Percentiles rank a stretch among this genome's conserved stretches.
These are phyloP conservation scores for Scartelaos histophorus DNA, from an alignment of 2,113 vertebrate species.

Conservation along the genomic window DNA sequence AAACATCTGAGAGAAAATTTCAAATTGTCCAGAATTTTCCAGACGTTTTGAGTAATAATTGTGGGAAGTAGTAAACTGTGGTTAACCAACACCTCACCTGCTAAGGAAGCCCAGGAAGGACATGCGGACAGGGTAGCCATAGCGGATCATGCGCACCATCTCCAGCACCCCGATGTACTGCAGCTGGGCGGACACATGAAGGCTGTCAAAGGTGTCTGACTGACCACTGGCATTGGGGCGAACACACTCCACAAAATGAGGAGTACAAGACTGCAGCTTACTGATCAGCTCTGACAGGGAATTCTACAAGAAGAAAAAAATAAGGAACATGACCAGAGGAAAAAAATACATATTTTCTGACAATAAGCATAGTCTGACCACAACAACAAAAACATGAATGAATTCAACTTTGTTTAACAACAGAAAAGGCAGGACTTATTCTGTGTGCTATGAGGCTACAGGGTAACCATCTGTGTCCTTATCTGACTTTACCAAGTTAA, in stretches of 20 bases:
- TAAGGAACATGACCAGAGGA: neutral
- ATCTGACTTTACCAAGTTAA: no score
- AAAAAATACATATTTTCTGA: neutral
- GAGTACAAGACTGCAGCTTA: constrained; percentile 83
- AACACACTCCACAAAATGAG: constrained; percentile 90
- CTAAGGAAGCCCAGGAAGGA: constrained; percentile 86
- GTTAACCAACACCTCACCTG: constrained; percentile 76
- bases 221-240: constrained; percentile 83
- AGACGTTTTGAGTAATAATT: neutral
- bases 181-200: constrained; percentile 90
- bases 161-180: constrained; percentile 91
- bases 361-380: no score
- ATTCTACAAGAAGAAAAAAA: constrained; percentile 72
- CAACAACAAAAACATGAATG: no score
- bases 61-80: neutral
- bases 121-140: constrained; percentile 88
- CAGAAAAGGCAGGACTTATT: no score
- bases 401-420: no score
- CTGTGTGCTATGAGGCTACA: no score
- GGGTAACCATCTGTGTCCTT: no score
- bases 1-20: neutral
- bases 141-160: constrained; percentile 90
- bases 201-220: constrained; percentile 85
- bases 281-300: constrained; percentile 85
- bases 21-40: neutral